A percentile compares a stretch with the other conserved stretches of the same genome.
Evolutionary conservation across 2,888 invertebrate genomes (phyloP).

Genomic region (Eugnorisma glareosa): DNA sequence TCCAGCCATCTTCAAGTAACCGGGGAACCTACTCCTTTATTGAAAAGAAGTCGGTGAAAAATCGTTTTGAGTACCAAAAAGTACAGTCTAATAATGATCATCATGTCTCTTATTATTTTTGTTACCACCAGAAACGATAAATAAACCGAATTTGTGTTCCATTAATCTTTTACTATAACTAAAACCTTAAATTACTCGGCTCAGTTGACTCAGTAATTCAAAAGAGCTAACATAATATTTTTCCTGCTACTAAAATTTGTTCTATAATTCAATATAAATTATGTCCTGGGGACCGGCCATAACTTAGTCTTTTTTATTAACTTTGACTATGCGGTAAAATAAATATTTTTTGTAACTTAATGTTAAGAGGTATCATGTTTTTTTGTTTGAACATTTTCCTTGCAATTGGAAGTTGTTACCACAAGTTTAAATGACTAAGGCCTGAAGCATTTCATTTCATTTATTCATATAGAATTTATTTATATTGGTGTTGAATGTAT

Average conservation of each 20-base stretch:
- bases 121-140: neutral
- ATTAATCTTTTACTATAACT: constrained; percentile 31
- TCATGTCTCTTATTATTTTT: neutral
- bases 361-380: constrained; percentile 7
- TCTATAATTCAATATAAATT: constrained; percentile 57
- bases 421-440: neutral
- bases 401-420: neutral
- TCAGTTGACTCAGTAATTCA: constrained; percentile 48
- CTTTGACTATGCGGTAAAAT: constrained; percentile 16
- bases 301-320: constrained; percentile 49
- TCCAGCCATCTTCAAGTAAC: too few species aligned
- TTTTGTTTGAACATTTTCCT: neutral
- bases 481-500: too few species aligned
- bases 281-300: constrained; percentile 31
- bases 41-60: too few species aligned
- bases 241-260: constrained; percentile 45
- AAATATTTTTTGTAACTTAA: constrained; percentile 25
- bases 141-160: neutral
- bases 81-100: neutral
- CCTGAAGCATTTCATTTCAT: neutral
- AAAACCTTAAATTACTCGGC: constrained; percentile 26
- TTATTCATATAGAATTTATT: too few species aligned
- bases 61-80: neutral
- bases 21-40: too few species aligned
- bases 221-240: constrained; percentile 48